Conservation (phyloP, 2,888 invertebrate genomes). For the Lysandra bellargus region DNA sequence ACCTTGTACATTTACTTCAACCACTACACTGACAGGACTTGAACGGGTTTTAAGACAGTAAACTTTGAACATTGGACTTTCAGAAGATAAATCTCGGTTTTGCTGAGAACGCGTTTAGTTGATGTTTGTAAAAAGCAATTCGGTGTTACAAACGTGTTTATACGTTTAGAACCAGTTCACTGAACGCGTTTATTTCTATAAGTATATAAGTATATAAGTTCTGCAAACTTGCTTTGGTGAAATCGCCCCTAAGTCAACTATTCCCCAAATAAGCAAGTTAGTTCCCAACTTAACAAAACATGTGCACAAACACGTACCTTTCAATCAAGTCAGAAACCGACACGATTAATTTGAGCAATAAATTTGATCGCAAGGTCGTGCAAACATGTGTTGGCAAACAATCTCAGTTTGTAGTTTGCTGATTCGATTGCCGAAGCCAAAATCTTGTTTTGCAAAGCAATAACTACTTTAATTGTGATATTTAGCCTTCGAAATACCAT, state of each 20-base stretch:
- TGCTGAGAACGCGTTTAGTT: too few species aligned
- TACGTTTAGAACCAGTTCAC: too few species aligned
- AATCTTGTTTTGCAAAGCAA: neutral
- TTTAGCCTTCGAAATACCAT: neutral
- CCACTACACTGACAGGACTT: too few species aligned
- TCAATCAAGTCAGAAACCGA: constrained; percentile 45
- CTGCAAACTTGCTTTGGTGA: neutral
- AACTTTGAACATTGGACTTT: too few species aligned
- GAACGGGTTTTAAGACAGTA: too few species aligned
- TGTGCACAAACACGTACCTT: constrained; percentile 43
- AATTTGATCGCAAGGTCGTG: constrained; percentile 39
- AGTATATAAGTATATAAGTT: too few species aligned
- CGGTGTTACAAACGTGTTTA: too few species aligned
- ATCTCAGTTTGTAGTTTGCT: neutral
- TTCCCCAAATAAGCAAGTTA: neutral
- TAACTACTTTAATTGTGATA: neutral
- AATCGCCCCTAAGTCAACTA: neutral
- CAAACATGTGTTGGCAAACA: constrained; percentile 32
- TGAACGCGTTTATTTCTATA: too few species aligned
- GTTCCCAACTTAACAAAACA: constrained; percentile 40
- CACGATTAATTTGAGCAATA: constrained; percentile 46
- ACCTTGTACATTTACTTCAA: too few species aligned
- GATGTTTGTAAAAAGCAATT: too few species aligned
- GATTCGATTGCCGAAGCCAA: neutral
- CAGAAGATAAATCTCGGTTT: too few species aligned